phyloP scores from a whole-genome alignment of 2,797 vertebrate genomes.

The Darevskia mixta region DNA sequence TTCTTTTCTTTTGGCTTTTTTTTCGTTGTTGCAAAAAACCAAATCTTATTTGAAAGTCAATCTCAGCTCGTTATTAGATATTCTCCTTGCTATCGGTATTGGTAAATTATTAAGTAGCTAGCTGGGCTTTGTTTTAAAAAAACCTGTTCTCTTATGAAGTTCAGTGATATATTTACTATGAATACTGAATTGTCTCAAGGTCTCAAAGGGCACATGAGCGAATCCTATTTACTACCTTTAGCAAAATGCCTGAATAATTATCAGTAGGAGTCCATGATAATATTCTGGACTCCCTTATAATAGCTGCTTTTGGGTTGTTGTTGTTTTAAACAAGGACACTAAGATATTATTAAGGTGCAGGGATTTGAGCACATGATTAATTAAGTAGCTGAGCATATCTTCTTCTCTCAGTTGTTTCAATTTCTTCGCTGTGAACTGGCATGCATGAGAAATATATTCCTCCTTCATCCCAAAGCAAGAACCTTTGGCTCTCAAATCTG shows the following conservation, averaged over 20 bases:
- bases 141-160: constrained; percentile 76
- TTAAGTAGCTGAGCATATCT: constrained; percentile 30
- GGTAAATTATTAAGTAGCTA: constrained; percentile 84
- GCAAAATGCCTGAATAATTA: constrained; percentile 77
- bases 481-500: constrained; percentile 34
- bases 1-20: neutral
- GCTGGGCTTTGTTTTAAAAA: constrained; percentile 82
- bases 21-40: constrained; percentile 3
- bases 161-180: constrained; percentile 76
- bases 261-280: constrained; percentile 63
- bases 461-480: constrained; percentile 13
- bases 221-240: constrained; percentile 79
- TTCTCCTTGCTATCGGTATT: constrained; percentile 77
- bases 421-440: constrained; percentile 5
- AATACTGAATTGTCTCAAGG: constrained; percentile 73
- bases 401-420: neutral
- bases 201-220: constrained; percentile 73
- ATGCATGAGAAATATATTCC: constrained; percentile 42
- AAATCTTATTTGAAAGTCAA: constrained; percentile 75
- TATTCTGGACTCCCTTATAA: constrained; percentile 58
- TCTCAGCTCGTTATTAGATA: constrained; percentile 79
- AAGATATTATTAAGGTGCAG: constrained; percentile 42
- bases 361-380: constrained; percentile 43
- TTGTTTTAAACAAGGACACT: constrained; percentile 21
- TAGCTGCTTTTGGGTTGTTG: neutral